phyloP scores from a whole-genome alignment of 2,113 vertebrate species.

The Vombatus ursinus region DNA sequence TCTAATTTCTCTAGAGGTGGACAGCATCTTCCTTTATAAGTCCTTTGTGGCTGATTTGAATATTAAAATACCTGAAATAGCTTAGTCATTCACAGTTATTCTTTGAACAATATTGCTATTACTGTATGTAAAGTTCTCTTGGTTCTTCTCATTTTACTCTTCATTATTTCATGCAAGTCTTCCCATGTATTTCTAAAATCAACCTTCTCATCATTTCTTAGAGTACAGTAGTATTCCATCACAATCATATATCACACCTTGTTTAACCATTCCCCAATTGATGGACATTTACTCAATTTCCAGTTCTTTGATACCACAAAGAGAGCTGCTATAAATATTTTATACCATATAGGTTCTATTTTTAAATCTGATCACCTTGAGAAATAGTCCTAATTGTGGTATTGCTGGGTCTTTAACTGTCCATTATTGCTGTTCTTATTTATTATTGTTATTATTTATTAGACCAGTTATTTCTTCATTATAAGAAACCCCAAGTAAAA shows the following conservation, averaged over 20 bases:
- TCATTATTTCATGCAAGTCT: not conserved
- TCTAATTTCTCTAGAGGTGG: not conserved
- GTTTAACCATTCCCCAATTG: not conserved
- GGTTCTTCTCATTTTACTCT: not conserved
- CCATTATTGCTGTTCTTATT: not conserved
- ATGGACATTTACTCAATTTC: not conserved
- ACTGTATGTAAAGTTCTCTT: no score
- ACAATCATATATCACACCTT: not conserved
- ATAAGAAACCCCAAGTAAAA: not conserved
- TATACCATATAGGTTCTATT: not conserved
- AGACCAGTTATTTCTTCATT: not conserved
- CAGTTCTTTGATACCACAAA: not conserved
- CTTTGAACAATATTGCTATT: not conserved
- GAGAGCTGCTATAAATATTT: not conserved
- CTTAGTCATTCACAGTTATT: not conserved
- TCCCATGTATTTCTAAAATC: not conserved
- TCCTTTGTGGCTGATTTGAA: not conserved
- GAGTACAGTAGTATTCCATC: not conserved
- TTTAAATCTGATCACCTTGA: not conserved
- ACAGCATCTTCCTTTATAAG: not conserved
- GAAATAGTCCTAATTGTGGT: not conserved
- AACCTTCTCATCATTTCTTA: not conserved
- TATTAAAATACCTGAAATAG: not conserved
- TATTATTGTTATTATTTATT: not conserved
- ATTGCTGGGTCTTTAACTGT: no score